Conservation (phyloP, 1,140 invertebrate species). For the Neuroterus valhalla region DNA sequence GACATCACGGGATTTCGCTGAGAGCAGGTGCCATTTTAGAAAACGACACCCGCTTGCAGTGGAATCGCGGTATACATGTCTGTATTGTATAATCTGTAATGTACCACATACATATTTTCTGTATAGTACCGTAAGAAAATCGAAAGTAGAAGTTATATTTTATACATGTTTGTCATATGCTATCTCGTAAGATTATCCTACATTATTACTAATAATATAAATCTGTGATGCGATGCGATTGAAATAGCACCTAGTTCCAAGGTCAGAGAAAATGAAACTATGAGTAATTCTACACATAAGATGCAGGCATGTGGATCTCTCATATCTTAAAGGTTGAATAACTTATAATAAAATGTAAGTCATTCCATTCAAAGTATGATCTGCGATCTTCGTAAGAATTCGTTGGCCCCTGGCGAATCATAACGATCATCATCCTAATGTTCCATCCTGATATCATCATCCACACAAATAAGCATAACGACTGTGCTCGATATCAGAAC, state of each 20-base stretch:
- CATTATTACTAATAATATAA: slow-evolving; percentile 73
- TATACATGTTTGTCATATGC: slow-evolving; percentile 73
- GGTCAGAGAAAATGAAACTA: slow-evolving; percentile 63
- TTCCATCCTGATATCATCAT: background rate
- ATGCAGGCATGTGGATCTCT: slow-evolving; percentile 9
- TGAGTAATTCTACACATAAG: slow-evolving; percentile 30
- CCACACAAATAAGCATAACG: background rate
- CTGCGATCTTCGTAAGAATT: slow-evolving; percentile 34
- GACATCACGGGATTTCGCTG: too few relatives aligned
- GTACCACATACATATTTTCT: background rate
- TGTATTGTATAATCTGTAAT: background rate
- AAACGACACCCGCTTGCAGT: too few relatives aligned
- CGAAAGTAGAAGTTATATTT: slow-evolving; percentile 55
- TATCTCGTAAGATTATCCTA: slow-evolving; percentile 73
- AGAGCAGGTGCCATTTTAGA: too few relatives aligned
- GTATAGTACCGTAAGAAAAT: slow-evolving; percentile 18
- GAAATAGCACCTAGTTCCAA: slow-evolving; percentile 68
- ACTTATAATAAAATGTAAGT: slow-evolving; percentile 34
- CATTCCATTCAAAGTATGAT: slow-evolving; percentile 32
- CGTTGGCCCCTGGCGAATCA: slow-evolving; percentile 38
- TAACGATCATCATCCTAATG: slow-evolving; percentile 37
- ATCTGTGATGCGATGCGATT: slow-evolving; percentile 70
- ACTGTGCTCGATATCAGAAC: background rate
- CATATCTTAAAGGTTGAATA: slow-evolving; percentile 23
- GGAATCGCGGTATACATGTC: too few relatives aligned